A percentile compares a stretch with the other conserved stretches of the same genome.
These are phyloP conservation scores for Drosophila setosimentum DNA, from an alignment of 2,888 invertebrate genomes.

Conservation along the genomic window DNA sequence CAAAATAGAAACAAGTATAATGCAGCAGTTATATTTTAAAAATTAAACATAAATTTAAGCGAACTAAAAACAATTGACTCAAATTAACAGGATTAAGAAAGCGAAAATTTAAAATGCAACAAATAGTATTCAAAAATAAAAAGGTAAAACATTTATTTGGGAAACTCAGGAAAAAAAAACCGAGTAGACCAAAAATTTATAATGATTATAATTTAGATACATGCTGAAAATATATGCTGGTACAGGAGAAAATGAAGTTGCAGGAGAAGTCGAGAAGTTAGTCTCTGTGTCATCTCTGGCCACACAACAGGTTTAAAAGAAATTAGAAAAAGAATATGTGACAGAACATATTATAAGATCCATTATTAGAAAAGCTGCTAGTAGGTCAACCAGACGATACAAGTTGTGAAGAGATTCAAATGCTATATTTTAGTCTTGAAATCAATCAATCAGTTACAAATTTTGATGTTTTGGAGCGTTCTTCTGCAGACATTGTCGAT, in stretches of 20 bases:
- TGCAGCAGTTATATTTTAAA: neutral
- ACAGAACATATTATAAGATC: too few relatives aligned
- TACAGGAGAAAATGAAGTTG: too few relatives aligned
- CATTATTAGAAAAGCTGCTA: too few relatives aligned
- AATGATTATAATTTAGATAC: neutral
- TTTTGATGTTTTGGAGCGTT: neutral
- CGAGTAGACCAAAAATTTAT: neutral
- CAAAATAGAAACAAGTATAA: neutral
- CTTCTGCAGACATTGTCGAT: neutral
- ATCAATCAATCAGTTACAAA: neutral
- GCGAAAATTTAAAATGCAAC: neutral
- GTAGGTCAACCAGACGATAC: neutral
- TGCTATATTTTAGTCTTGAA: neutral
- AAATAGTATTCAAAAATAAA: neutral
- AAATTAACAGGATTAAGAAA: neutral
- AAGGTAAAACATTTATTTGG: neutral
- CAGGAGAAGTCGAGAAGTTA: too few relatives aligned
- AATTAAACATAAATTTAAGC: neutral
- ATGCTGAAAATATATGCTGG: neutral
- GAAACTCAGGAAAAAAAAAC: neutral
- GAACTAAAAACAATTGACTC: neutral
- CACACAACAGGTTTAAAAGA: too few relatives aligned
- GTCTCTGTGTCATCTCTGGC: too few relatives aligned
- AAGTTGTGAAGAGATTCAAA: neutral
- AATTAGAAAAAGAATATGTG: too few relatives aligned